Evolutionary conservation across 1,140 invertebrate species (phyloP), one percentile per base, ranked within the genome.

Genomic region (Ooceraea biroi): DNA sequence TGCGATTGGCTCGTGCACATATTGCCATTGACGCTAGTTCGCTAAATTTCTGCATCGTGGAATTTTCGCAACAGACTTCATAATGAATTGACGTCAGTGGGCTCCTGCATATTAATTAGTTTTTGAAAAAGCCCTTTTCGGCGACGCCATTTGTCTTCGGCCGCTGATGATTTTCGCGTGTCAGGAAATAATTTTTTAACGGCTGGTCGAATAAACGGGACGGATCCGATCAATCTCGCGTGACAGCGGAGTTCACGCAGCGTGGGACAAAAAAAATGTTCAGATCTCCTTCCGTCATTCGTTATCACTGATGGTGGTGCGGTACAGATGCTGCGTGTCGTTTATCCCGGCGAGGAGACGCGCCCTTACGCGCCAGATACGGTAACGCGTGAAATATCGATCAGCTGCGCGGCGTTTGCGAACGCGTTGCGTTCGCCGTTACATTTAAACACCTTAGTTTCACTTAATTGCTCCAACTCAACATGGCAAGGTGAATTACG

Each of bases 381-480:
- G 30, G 46, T 57, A 71, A 68, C 80, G 77, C 85, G 68, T 65
- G 73, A 69, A 71, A 84, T 88, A 88, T 88, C 85, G 86, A 88
- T 88, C 86, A 74, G 82, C 41, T 65, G 10, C 66, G 83, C 66
- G 52, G 66, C 68, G 25, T 69, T 55, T 77, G 63, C 71, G 71
- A 82, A 65, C 22, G 68, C 83, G 50, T 25, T 27, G 48, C 77
- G 63, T 60, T 73, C 82, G 84, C 76, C 36, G 63, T 82, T 90
- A 88, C 85, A 90, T 78, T 77, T 89, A 90, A 90, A 88, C 73
- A 86, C 58, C 82, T 88, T 82, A 90, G 86, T 90, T 86, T 90
- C 86, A 68, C 77, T 83, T 87, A 90, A 90, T 89, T 90, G 78
- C 88, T 68, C 84, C 57, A 85, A 86, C 88, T 36, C 36, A 7